Percentiles rank a stretch among this genome's conserved stretches.
Evolutionary conservation across 2,888 invertebrate genomes (phyloP).

Genomic region (Hipparchia sbordonii): DNA sequence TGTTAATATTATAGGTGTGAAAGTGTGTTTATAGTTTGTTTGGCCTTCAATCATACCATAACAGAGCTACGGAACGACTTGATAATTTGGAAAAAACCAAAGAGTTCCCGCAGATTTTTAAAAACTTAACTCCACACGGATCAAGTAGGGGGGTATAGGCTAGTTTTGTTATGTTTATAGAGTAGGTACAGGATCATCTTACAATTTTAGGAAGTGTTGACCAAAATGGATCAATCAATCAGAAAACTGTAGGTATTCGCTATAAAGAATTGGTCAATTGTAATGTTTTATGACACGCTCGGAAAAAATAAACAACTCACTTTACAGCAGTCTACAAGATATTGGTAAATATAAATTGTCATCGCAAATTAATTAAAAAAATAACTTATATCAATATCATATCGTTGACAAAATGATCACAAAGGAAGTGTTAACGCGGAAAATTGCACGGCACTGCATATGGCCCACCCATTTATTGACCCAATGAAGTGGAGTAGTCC

Average conservation of each 20-base stretch:
- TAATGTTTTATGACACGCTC: not conserved
- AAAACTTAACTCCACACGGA: too few species aligned
- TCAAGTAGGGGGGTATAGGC: too few species aligned
- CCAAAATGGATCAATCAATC: too few species aligned
- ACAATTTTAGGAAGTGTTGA: too few species aligned
- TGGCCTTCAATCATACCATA: too few species aligned
- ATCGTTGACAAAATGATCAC: conserved; percentile 17
- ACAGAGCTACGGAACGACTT: too few species aligned
- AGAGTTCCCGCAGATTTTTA: too few species aligned
- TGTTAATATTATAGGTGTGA: too few species aligned
- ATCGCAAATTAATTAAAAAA: conserved; percentile 13
- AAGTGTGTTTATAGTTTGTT: too few species aligned
- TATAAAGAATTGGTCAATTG: not conserved
- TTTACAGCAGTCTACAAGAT: not conserved
- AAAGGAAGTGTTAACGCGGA: conserved; percentile 23
- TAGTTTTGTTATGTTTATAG: too few species aligned
- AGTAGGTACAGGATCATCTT: too few species aligned
- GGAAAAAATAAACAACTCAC: not conserved
- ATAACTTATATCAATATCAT: conserved; percentile 4
- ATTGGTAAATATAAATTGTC: not conserved
- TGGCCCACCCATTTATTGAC: conserved; percentile 29
- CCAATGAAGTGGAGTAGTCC: conserved; percentile 33
- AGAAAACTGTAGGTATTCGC: not conserved
- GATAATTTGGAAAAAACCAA: too few species aligned
- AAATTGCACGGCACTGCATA: conserved; percentile 23